Evolutionary conservation across 2,797 vertebrate genomes (phyloP).

Genomic region (Odontamblyopus rebecca): DNA sequence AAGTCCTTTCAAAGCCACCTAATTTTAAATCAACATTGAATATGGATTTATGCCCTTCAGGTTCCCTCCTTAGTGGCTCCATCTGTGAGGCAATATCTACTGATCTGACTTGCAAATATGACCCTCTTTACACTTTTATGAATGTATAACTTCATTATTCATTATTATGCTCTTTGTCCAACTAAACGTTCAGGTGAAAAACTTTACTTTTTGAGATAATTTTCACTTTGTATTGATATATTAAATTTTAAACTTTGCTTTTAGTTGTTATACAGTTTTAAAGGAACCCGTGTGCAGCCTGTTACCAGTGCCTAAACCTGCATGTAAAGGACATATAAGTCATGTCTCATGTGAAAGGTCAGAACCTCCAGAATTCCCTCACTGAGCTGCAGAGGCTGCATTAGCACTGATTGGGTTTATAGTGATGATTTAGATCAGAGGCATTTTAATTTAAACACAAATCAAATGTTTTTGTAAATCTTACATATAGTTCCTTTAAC

Average conservation of each 20-base stretch:
- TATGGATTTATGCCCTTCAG: slow-evolving; percentile 35
- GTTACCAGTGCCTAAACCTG: too few species aligned
- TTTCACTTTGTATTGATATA: background rate
- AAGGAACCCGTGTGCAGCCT: too few species aligned
- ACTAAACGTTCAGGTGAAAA: slow-evolving; percentile 3
- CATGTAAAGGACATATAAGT: too few species aligned
- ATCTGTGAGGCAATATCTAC: slow-evolving; percentile 8
- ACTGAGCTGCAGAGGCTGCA: too few species aligned
- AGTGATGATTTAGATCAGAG: too few species aligned
- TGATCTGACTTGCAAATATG: slow-evolving; percentile 32
- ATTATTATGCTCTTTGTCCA: slow-evolving; percentile 6
- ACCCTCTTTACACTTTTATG: background rate
- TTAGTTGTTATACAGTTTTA: too few species aligned
- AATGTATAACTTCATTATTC: slow-evolving; percentile 16
- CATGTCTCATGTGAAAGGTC: too few species aligned
- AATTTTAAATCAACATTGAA: slow-evolving; percentile 23
- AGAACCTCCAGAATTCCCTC: too few species aligned
- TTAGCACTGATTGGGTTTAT: too few species aligned
- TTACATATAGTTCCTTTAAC: too few species aligned
- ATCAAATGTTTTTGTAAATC: too few species aligned
- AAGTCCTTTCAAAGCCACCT: slow-evolving; percentile 23
- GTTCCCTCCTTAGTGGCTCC: slow-evolving; percentile 11
- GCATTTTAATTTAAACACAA: too few species aligned
- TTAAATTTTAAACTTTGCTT: background rate
- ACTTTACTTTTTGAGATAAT: background rate